Evolutionary conservation across 2,888 invertebrate genomes (phyloP), one percentile per base, ranked within the genome.

Genomic region (Synergus laeviventris): DNA sequence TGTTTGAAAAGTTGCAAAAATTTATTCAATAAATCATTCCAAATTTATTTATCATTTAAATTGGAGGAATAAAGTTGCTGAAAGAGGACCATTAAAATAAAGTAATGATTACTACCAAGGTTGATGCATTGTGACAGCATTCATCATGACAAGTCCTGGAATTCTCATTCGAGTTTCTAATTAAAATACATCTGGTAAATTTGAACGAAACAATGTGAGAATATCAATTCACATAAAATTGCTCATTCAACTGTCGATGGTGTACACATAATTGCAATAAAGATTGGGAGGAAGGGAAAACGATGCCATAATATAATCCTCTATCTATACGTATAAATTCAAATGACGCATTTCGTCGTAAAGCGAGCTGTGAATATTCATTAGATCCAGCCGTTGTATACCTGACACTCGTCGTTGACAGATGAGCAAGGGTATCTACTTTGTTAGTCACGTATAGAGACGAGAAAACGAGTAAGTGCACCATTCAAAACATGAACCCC

Each of bases 281-380:
- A 49, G 45, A 49, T 70, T n/a, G 31, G 12, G n/a, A n/a, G 16
- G 8, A 49, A 54, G 11, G 74, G 14, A 56, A 42, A 62, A 60
- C 49, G 59, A 74, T 54, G 75, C 61, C 75, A 76, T 49, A 73
- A 75, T 78, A 80, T 79, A 81, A 81, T 80, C 76, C 78, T 49
- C 70, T 62, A 12, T 59, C 66, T 78, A 77, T 77, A 75, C 76
- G 80, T 83, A 86, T 85, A 85, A 85, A 85, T 85, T 85, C 80
- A 84, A 84, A 86, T 81, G 82, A 82, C 82, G 82, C 82, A 80
- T 80, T 81, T 76, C 79, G 56, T 70, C 74, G 82, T 79, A 81
- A 85, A 84, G 80, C 82, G 83, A 39, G 74, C 79, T 66, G 80
- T 86, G 86, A 85, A 86, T 86, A 86, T 86, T 86, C 86, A 86